Base-by-base conservation (phyloP, 1,140 invertebrate genomes). In the Ostrea edulis region DNA sequence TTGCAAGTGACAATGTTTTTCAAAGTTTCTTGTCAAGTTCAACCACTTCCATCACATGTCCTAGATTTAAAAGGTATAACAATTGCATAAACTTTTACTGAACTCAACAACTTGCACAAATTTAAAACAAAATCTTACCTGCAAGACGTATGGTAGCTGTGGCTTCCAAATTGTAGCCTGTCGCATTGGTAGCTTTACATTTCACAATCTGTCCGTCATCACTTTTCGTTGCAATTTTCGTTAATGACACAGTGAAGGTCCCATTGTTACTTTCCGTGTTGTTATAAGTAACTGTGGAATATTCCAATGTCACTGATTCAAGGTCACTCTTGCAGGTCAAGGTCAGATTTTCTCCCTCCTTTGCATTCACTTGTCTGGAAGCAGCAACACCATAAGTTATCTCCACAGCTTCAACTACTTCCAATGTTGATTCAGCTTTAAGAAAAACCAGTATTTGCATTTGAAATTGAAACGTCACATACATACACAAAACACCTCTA, bases 301-400 rank as follows among this genome's bases (percentile, higher is more conserved):
- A 77, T 77, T 77, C 68, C 25, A 77, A 77, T 2, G 68, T 77
- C 68, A 77, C 25, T 22, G 68, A 44, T 35, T 9, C 22, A 77
- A 77, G 68, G 68, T 77, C 68, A 77, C 68, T 77, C 29, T 35
- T 77, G 25, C 68, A 77, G 29, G 8, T 35, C 68, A 77, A 77
- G 68, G 68, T 77, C 68, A 77, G 35, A 77, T 77, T 77, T 77
- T 35, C 22, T 17, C 29, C 29, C 17, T 77, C 29, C 29, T 35
- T 25, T 35, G 3, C 68, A 77, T 77, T 77, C 12, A 77, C 29
- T n/a, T 62, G 55, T 14, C 35, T 44, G 5, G 35, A 44, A 44
- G 25, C 14, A 77, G 4, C 14, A 29, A 12, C 14, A 77, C 29
- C 68, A 77, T 25, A 2, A 77, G 68, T 77, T 25, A 35, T 35